phyloP scores from a whole-genome alignment of 92 coral and sea anemone genomes.

The Epizoanthus illoricatus region DNA sequence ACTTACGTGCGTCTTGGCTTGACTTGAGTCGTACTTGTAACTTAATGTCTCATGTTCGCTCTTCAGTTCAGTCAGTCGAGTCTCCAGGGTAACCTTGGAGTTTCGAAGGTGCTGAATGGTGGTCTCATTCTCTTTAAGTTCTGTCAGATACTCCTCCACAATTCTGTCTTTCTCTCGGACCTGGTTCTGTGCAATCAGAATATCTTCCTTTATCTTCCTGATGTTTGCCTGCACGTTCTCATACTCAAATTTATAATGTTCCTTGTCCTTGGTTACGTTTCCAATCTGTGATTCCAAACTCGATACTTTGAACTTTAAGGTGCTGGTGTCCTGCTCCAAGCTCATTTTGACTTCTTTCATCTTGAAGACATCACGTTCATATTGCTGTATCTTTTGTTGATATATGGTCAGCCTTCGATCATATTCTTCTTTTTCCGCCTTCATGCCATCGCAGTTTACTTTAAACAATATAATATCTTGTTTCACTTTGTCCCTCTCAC shows the following conservation, averaged over 20 bases:
- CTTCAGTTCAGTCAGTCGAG: slow-evolving; percentile 53
- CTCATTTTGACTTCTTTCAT: slow-evolving; percentile 57
- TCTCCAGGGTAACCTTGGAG: slow-evolving; percentile 67
- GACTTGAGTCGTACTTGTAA: slow-evolving; percentile 53
- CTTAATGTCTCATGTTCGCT: slow-evolving; percentile 59
- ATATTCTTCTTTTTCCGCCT: slow-evolving; percentile 71
- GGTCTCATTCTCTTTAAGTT: slow-evolving; percentile 58
- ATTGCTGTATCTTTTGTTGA: slow-evolving; percentile 63
- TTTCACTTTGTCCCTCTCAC: slow-evolving; percentile 61
- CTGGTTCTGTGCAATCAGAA: slow-evolving; percentile 60
- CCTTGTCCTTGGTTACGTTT: slow-evolving; percentile 56
- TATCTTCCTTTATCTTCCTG: slow-evolving; percentile 63
- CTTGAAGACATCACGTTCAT: slow-evolving; percentile 63
- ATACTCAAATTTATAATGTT: slow-evolving; percentile 62
- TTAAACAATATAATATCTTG: slow-evolving; percentile 55
- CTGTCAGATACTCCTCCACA: slow-evolving; percentile 46
- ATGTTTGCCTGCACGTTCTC: slow-evolving; percentile 57
- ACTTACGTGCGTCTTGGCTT: slow-evolving; percentile 43
- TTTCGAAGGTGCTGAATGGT: slow-evolving; percentile 53
- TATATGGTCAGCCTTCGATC: slow-evolving; percentile 57
- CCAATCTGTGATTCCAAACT: slow-evolving; percentile 63
- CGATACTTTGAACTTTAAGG: slow-evolving; percentile 60
- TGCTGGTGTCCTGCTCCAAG: slow-evolving; percentile 64
- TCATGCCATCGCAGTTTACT: slow-evolving; percentile 67
- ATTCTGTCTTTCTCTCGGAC: slow-evolving; percentile 59